These are phyloP conservation scores for Endotricha flammealis DNA, from an alignment of 2,888 invertebrate genomes.

Conservation along the genomic window DNA sequence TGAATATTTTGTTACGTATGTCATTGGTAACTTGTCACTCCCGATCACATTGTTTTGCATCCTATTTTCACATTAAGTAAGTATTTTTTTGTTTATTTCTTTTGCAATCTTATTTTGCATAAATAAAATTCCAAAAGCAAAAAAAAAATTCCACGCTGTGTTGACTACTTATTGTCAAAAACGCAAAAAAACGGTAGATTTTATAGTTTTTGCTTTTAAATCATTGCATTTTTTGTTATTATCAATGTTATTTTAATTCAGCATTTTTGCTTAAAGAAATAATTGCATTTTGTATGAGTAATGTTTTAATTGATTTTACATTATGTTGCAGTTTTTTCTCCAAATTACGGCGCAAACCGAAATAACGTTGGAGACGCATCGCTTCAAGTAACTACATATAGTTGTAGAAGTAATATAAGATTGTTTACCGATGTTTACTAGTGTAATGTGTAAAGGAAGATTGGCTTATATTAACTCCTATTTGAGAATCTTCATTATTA, in stretches of 20 bases:
- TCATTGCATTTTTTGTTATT: background rate
- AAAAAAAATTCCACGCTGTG: too few species aligned
- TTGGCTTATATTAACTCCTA: too few species aligned
- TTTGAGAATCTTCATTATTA: too few species aligned
- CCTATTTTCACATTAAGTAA: background rate
- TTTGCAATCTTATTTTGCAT: too few species aligned
- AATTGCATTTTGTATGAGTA: background rate
- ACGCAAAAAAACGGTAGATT: too few species aligned
- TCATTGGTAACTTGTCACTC: constrained; percentile 1
- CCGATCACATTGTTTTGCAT: constrained; percentile 20
- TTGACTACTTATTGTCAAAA: too few species aligned
- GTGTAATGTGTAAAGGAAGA: background rate
- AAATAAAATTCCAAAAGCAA: too few species aligned
- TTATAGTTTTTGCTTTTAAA: too few species aligned
- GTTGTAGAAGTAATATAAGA: constrained; percentile 3
- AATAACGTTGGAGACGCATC: constrained; percentile 16
- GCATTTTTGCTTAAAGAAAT: background rate
- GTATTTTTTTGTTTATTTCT: too few species aligned
- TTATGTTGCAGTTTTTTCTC: constrained; percentile 64
- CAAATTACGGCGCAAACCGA: constrained; percentile 62
- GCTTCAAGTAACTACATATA: constrained; percentile 17
- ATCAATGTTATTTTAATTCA: background rate
- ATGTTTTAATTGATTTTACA: constrained; percentile 13
- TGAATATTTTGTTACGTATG: background rate
- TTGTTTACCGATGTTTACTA: constrained; percentile 2